phyloP scores from a whole-genome alignment of 2,888 invertebrate species.

The Eupeodes latifasciatus region DNA sequence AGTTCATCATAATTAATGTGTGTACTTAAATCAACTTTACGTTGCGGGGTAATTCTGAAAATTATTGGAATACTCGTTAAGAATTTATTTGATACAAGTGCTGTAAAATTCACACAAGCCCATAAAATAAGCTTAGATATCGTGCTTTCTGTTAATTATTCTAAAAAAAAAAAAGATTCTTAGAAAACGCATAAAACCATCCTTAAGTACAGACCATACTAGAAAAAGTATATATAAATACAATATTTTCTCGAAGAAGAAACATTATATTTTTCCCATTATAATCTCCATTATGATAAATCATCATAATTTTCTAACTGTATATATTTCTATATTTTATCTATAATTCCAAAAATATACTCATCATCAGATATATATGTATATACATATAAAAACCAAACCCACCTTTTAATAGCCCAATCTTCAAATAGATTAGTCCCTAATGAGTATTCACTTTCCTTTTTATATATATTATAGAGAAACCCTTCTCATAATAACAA shows the following conservation, averaged over 20 bases:
- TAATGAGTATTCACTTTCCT: slow-evolving; percentile 15
- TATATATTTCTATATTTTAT: not conserved
- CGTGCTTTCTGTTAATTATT: too few species aligned
- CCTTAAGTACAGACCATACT: not conserved
- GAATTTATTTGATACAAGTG: too few species aligned
- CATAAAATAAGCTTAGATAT: too few species aligned
- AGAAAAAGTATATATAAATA: not conserved
- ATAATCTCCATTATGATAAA: not conserved
- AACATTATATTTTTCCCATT: not conserved
- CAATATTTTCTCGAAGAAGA: not conserved
- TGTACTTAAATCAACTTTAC: too few species aligned
- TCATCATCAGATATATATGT: not conserved
- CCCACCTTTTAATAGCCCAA: slow-evolving; percentile 12
- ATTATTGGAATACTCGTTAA: too few species aligned
- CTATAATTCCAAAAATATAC: slow-evolving; percentile 4
- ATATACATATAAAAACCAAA: not conserved
- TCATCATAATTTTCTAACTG: not conserved
- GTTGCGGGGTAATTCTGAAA: too few species aligned
- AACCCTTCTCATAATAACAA: not conserved
- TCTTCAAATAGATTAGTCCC: slow-evolving; percentile 24
- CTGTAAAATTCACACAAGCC: too few species aligned
- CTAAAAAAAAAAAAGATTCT: too few species aligned
- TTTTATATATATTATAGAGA: not conserved
- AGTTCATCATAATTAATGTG: too few species aligned
- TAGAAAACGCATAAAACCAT: too few species aligned